Conservation (phyloP, 1,140 invertebrate species). For the Ladona fulva region DNA sequence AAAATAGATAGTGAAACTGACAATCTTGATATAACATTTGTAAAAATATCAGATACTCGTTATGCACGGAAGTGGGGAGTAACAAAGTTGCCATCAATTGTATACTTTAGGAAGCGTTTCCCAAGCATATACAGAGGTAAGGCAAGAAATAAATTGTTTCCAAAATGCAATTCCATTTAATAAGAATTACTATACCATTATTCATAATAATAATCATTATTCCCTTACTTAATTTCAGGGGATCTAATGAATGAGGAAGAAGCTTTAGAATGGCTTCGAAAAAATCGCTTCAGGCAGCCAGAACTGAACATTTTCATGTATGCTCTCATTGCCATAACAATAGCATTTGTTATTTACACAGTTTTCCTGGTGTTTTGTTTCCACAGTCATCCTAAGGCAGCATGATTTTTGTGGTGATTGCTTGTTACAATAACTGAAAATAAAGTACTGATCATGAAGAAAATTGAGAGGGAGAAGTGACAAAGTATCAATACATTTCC, state of each 20-base stretch:
- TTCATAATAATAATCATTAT: too few species aligned
- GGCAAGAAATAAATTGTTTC: background rate
- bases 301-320: constrained; percentile 94
- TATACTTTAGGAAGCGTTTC: constrained; percentile 88
- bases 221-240: constrained; percentile 42
- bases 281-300: constrained; percentile 85
- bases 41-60: constrained; percentile 84
- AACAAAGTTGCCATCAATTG: constrained; percentile 79
- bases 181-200: background rate
- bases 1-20: constrained; percentile 89
- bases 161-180: background rate
- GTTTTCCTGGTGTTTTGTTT: constrained; percentile 85
- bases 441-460: background rate
- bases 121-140: constrained; percentile 89
- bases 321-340: constrained; percentile 71
- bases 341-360: constrained; percentile 82
- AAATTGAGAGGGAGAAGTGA: background rate
- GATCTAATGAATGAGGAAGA: constrained; percentile 73
- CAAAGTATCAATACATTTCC: background rate
- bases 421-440: background rate
- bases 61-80: constrained; percentile 95
- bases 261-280: constrained; percentile 87
- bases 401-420: background rate
- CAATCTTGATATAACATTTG: constrained; percentile 89
- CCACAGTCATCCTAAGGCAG: constrained; percentile 23